Percentiles rank a stretch among this genome's conserved stretches.
These are phyloP conservation scores for Caenorhabditis auriculariae DNA, from an alignment of 2,888 invertebrate species.

Conservation along the genomic window DNA sequence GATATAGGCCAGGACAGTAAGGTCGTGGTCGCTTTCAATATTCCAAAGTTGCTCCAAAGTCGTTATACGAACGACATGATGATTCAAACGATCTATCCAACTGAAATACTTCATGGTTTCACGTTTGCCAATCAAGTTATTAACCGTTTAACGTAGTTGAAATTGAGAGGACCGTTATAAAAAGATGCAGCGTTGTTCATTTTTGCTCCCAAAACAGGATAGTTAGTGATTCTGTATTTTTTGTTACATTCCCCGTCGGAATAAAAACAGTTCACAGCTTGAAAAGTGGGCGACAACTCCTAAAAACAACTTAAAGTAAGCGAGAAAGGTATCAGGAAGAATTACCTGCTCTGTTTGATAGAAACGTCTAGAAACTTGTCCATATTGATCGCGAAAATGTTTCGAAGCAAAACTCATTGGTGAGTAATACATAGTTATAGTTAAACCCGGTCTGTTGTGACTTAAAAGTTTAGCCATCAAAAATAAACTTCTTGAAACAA, in stretches of 20 bases:
- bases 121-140: background rate
- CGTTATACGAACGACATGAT: constrained; percentile 8
- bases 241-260: constrained; percentile 2
- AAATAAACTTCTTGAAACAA: too few relatives aligned
- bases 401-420: constrained; percentile 20
- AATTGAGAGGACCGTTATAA: constrained; percentile 20
- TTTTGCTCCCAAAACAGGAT: constrained; percentile 16
- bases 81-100: constrained; percentile 22
- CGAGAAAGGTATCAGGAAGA: background rate
- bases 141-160: constrained; percentile 10
- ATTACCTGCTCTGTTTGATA: constrained; percentile 9
- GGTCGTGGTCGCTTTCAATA: constrained; percentile 7
- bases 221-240: constrained; percentile 18
- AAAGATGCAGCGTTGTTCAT: constrained; percentile 2
- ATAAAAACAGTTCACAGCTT: constrained; percentile 25
- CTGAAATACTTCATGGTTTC: constrained; percentile 3
- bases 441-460: too few relatives aligned
- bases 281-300: constrained; percentile 9
- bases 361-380: constrained; percentile 3
- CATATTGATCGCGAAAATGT: constrained; percentile 17
- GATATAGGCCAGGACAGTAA: constrained; percentile 9
- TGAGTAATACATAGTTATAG: constrained; percentile 18
- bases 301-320: constrained; percentile 3
- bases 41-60: constrained; percentile 3
- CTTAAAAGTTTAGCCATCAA: too few relatives aligned